Evolutionary conservation across 1,140 invertebrate species (phyloP).

Genomic region (Coptotermes formosanus): DNA sequence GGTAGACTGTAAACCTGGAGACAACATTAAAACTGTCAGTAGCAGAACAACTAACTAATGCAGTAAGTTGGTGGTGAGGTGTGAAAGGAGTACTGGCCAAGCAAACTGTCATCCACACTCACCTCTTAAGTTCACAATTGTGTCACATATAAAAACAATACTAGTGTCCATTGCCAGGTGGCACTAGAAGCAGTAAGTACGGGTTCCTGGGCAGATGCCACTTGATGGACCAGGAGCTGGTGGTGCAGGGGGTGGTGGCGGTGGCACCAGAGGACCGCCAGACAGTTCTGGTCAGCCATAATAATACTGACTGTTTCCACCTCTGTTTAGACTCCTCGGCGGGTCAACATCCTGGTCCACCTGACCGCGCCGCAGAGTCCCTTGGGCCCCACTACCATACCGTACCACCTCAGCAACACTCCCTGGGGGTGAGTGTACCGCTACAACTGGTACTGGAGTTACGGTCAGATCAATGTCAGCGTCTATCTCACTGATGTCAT

Average conservation of each 20-base stretch:
- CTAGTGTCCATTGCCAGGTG: neutral
- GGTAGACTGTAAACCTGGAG: too few relatives aligned
- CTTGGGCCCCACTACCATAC: slow-evolving; percentile 30
- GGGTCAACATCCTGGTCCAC: slow-evolving; percentile 50
- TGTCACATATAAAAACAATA: neutral
- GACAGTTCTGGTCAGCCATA: slow-evolving; percentile 58
- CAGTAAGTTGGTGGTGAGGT: neutral
- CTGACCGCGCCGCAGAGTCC: slow-evolving; percentile 39
- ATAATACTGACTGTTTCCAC: slow-evolving; percentile 56
- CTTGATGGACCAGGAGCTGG: neutral
- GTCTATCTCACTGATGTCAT: slow-evolving; percentile 70
- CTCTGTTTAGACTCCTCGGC: slow-evolving; percentile 51
- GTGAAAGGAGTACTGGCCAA: neutral
- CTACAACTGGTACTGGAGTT: slow-evolving; percentile 44
- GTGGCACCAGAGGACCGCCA: slow-evolving; percentile 42
- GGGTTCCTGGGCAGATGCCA: slow-evolving; percentile 32
- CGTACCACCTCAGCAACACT: slow-evolving; percentile 37
- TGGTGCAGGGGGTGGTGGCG: neutral
- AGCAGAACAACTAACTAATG: too few relatives aligned
- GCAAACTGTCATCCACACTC: neutral
- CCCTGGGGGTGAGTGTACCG: slow-evolving; percentile 41
- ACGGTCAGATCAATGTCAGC: slow-evolving; percentile 66
- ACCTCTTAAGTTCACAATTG: neutral
- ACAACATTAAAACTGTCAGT: too few relatives aligned
- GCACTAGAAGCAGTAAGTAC: slow-evolving; percentile 34